Evolutionary conservation across 1,140 invertebrate genomes (phyloP), one percentile per base, ranked within the genome.

Genomic region (Drosophila orena): DNA sequence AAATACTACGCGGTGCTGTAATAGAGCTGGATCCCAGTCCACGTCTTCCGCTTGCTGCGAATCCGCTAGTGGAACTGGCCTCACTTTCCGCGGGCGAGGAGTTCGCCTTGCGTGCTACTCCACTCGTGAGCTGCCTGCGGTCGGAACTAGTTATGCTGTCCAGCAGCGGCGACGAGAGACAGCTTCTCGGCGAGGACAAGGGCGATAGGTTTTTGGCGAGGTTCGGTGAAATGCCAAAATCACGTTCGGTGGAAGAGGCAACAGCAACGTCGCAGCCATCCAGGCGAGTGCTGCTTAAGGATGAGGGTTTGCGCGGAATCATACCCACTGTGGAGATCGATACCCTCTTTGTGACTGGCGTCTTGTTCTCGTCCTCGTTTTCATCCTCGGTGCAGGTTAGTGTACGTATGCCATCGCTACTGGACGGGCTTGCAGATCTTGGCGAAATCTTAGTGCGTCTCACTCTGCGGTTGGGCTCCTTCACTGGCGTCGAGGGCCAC

Each of bases 71-170:
- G 11, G 74, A 74, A 47, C 74, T 88, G 0, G 79, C 65, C 44
- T 91, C 88, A 24, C 91, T 90, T 4, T 54, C 57, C 6, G 73
- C 83, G 5, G 90, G 91, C 15, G 91, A 92, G 0, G 91, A 90
- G 38, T 90, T 75, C 7, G 59, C 59, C 37, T 73, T 80, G 0
- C 73, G 72, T 2, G 50, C 65, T 1, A 22, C 43, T 2, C 53
- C 79, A 2, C 55, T 37, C 11, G 40, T 49, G 30, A 71, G 40
- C 17, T 56, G 50, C 0, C 74, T 59, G 27, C 79, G 81, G 54
- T 91, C 77, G 1, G 81, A 91, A 5, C 40, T 88, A 8, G 72
- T 80, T 11, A 75, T 90, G 55, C 81, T 85, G 46, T 91, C 90
- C 37, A 86, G 42, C 10, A 80, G 42, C 0, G 90, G 90, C 10